Evolutionary conservation across 2,113 vertebrate genomes (phyloP).

Genomic region (Semicossyphus pulcher): DNA sequence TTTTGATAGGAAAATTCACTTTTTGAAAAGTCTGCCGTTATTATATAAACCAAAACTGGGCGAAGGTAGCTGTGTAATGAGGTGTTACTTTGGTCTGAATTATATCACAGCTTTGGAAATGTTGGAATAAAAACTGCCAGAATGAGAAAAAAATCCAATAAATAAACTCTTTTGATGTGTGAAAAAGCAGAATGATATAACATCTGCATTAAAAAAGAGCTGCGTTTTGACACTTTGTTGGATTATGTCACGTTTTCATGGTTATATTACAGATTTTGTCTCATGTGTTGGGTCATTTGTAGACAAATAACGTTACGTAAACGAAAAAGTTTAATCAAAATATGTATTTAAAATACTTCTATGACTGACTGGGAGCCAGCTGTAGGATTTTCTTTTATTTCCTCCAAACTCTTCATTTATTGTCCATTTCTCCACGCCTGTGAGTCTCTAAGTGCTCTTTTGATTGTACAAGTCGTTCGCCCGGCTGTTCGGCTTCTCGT

Average conservation of each 20-base stretch:
- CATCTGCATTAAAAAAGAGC: too few species aligned
- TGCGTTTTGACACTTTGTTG: too few species aligned
- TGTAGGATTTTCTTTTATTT: slow-evolving; percentile 16
- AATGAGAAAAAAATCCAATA: too few species aligned
- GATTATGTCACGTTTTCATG: neutral
- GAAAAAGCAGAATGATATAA: too few species aligned
- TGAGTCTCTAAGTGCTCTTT: slow-evolving; percentile 65
- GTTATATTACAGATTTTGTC: neutral
- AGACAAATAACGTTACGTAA: neutral
- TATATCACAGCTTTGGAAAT: too few species aligned
- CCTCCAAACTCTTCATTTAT: neutral
- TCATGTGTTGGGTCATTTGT: neutral
- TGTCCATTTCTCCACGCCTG: slow-evolving; percentile 14
- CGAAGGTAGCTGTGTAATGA: too few species aligned
- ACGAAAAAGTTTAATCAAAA: neutral
- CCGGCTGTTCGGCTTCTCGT: slow-evolving; percentile 17
- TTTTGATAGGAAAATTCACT: too few species aligned
- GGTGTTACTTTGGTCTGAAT: too few species aligned
- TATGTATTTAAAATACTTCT: neutral
- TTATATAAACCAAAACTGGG: too few species aligned
- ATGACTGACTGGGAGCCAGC: slow-evolving; percentile 16
- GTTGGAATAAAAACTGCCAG: too few species aligned
- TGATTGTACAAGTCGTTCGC: slow-evolving; percentile 38
- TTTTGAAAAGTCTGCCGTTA: too few species aligned
- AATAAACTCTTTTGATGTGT: too few species aligned